A percentile compares a stretch with the other conserved stretches of the same genome.
Conservation (phyloP, 2,797 vertebrate genomes). For the Darevskia nairensis region DNA sequence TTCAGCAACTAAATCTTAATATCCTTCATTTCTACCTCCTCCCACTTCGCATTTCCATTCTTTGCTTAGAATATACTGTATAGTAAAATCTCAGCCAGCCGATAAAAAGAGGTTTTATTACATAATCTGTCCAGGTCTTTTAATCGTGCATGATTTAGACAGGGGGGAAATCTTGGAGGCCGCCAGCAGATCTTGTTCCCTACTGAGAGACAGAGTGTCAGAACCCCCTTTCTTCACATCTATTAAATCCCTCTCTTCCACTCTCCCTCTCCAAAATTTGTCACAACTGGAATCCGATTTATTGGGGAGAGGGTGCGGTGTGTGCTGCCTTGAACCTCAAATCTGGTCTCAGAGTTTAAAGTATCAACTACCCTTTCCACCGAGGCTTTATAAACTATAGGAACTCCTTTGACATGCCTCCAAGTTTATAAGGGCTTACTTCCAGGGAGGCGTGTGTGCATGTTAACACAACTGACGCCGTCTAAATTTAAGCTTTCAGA, state of each 20-base stretch:
- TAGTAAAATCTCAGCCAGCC: constrained; percentile 56
- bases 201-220: constrained; percentile 63
- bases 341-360: not conserved
- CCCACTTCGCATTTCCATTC: constrained; percentile 33
- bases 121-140: constrained; percentile 56
- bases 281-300: constrained; percentile 68
- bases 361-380: constrained; percentile 5
- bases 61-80: constrained; percentile 49
- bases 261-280: constrained; percentile 66
- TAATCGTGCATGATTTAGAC: constrained; percentile 47
- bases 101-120: constrained; percentile 56
- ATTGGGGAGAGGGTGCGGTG: constrained; percentile 33
- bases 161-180: constrained; percentile 33
- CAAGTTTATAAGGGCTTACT: not conserved
- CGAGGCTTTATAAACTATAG: constrained; percentile 24
- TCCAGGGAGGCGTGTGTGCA: not conserved
- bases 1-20: not conserved
- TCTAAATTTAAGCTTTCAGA: not conserved
- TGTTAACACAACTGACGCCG: rapidly evolving
- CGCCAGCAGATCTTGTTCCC: constrained; percentile 58
- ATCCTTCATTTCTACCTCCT: not conserved
- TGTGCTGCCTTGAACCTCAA: not conserved
- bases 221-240: constrained; percentile 56
- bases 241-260: constrained; percentile 68
- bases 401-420: constrained; percentile 10